Evolutionary conservation across 2,888 invertebrate species (phyloP).

Genomic region (Drosophila ochracea): DNA sequence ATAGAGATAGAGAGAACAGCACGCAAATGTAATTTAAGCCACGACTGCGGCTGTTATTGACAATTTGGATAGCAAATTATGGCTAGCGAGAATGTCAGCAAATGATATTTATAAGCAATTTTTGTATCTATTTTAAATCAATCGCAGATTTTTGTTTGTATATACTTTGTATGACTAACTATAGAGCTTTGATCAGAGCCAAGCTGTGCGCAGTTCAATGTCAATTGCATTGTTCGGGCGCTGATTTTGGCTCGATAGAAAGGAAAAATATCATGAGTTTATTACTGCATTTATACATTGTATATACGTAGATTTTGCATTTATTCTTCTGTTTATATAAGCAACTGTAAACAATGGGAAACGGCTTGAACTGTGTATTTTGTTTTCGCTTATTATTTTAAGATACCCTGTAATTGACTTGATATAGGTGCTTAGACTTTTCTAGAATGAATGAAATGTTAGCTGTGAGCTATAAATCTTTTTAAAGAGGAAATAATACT

Average conservation of each 20-base stretch:
- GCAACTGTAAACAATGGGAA: slow-evolving; percentile 19
- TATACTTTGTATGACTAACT: slow-evolving; percentile 10
- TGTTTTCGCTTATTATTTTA: neutral
- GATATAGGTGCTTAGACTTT: neutral
- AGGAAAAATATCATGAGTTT: slow-evolving; percentile 41
- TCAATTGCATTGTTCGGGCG: slow-evolving; percentile 47
- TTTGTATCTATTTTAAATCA: slow-evolving; percentile 27
- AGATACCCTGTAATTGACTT: slow-evolving; percentile 20
- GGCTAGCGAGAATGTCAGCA: slow-evolving; percentile 23
- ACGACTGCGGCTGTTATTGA: slow-evolving; percentile 16
- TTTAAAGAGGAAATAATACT: neutral
- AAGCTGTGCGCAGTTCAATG: slow-evolving; percentile 48
- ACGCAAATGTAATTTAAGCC: slow-evolving; percentile 58
- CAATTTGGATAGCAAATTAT: slow-evolving; percentile 47
- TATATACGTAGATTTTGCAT: slow-evolving; percentile 4
- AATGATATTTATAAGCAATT: slow-evolving; percentile 21
- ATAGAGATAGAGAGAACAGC: slow-evolving; percentile 6
- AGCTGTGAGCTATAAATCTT: neutral
- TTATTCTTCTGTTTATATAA: slow-evolving; percentile 30
- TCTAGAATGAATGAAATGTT: neutral
- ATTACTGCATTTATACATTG: slow-evolving; percentile 21
- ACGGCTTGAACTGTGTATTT: neutral
- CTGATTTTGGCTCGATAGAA: slow-evolving; percentile 29
- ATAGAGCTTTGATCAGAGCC: slow-evolving; percentile 15
- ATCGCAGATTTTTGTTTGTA: neutral